Conservation (phyloP, 2,888 invertebrate genomes). For the Dynastes tityus region DNA sequence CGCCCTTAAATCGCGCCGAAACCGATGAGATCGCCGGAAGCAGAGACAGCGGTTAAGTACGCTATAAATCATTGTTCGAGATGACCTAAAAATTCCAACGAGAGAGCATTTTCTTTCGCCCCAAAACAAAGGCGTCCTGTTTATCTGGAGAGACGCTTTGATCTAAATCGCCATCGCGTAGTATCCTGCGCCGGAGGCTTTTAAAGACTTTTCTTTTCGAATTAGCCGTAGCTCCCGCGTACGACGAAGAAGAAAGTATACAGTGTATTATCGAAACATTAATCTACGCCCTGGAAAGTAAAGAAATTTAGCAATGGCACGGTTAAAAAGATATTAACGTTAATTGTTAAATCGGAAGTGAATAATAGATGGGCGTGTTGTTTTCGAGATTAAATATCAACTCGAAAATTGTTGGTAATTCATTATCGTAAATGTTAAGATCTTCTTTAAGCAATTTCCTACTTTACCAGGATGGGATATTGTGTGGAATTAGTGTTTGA, state of each 20-base stretch:
- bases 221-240: not conserved
- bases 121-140: constrained; percentile 39
- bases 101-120: constrained; percentile 25
- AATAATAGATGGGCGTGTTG: constrained; percentile 10
- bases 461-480: too few species aligned
- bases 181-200: constrained; percentile 19
- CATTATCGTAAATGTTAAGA: not conserved
- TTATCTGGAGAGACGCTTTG: constrained; percentile 33
- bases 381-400: not conserved
- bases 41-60: constrained; percentile 47
- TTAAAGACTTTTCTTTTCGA: constrained; percentile 20
- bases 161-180: constrained; percentile 18
- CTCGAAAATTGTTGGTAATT: not conserved
- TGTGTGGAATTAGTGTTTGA: too few species aligned
- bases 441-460: too few species aligned
- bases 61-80: constrained; percentile 49
- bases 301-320: not conserved
- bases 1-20: constrained; percentile 35
- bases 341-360: constrained; percentile 23
- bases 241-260: not conserved
- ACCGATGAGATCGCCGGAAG: constrained; percentile 44
- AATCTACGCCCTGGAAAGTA: not conserved
- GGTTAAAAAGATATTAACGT: constrained; percentile 12
- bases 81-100: constrained; percentile 46
- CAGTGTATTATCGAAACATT: not conserved